These are phyloP conservation scores for Polypedilum vanderplanki DNA, from an alignment of 1,140 invertebrate genomes.

Conservation along the genomic window DNA sequence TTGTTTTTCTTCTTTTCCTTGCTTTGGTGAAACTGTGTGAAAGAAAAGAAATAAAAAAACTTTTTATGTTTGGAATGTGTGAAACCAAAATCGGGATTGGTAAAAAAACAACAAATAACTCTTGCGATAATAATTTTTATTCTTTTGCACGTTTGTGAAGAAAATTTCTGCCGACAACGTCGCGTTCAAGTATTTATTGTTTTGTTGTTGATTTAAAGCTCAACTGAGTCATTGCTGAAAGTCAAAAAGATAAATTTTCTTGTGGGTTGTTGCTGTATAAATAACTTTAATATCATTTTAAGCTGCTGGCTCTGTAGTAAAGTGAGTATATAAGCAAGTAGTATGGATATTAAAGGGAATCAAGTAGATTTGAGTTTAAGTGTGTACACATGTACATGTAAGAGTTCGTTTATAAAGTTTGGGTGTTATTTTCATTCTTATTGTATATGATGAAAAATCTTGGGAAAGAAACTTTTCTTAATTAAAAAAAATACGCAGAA, in stretches of 20 bases:
- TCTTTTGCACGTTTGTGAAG: neutral
- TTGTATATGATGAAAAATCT: too few relatives aligned
- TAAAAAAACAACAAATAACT: conserved; percentile 9
- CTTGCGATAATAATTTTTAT: conserved; percentile 6
- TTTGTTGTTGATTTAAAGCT: conserved; percentile 6
- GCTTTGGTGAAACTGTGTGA: neutral
- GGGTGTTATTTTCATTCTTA: neutral
- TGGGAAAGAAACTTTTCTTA: too few relatives aligned
- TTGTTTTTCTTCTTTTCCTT: too few relatives aligned
- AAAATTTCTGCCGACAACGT: neutral
- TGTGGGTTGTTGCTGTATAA: neutral
- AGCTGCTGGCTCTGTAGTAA: neutral
- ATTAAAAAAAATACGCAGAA: too few relatives aligned
- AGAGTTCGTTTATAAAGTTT: neutral
- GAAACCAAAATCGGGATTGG: conserved; percentile 3
- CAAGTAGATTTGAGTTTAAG: neutral
- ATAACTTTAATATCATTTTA: conserved; percentile 8
- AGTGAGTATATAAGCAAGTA: neutral
- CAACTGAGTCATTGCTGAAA: neutral
- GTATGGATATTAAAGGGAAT: neutral
- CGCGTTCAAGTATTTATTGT: neutral
- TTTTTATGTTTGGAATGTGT: neutral
- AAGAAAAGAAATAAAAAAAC: neutral
- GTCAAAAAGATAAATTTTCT: conserved; percentile 14
- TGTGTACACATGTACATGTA: neutral